These are phyloP conservation scores for Cheilosia scutellata DNA, from an alignment of 2,888 invertebrate species.

Conservation along the genomic window DNA sequence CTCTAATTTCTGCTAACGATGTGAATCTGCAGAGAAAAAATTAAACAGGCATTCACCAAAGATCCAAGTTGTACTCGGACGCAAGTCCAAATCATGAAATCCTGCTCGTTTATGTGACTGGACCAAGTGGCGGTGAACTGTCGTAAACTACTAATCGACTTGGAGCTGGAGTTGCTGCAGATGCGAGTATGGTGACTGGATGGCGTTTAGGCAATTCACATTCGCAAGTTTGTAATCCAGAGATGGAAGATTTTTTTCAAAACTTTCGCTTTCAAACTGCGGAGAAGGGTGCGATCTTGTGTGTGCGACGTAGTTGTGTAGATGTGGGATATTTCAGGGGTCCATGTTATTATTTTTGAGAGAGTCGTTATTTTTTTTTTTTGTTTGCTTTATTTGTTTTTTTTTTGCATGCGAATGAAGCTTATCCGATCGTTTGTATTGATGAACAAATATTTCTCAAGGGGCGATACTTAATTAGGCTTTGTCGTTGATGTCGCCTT, in stretches of 20 bases:
- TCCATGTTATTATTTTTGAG: constrained; percentile 44
- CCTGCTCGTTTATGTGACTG: constrained; percentile 32
- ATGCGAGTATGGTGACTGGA: constrained; percentile 57
- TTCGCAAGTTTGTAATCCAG: constrained; percentile 23
- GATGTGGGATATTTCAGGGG: constrained; percentile 35
- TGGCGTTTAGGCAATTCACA: constrained; percentile 40
- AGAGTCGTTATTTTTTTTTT: constrained; percentile 26
- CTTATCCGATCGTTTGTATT: constrained; percentile 35
- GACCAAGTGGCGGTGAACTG: constrained; percentile 30
- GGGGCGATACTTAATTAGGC: constrained; percentile 42
- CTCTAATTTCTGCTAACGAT: constrained; percentile 29
- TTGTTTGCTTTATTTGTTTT: not conserved
- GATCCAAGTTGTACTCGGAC: constrained; percentile 44
- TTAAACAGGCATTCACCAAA: constrained; percentile 46
- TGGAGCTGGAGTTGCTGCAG: constrained; percentile 42
- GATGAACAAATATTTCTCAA: constrained; percentile 47
- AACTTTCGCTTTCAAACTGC: constrained; percentile 69
- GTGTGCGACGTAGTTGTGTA: not conserved
- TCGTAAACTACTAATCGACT: constrained; percentile 45
- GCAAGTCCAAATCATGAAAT: constrained; percentile 46
- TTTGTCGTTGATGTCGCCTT: not conserved
- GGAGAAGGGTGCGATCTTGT: constrained; percentile 51
- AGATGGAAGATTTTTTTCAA: constrained; percentile 53
- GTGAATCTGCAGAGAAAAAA: constrained; percentile 46
- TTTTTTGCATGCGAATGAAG: constrained; percentile 27